Evolutionary conservation across 2,113 vertebrate species (phyloP).

Genomic region (Phyllostomus discolor): DNA sequence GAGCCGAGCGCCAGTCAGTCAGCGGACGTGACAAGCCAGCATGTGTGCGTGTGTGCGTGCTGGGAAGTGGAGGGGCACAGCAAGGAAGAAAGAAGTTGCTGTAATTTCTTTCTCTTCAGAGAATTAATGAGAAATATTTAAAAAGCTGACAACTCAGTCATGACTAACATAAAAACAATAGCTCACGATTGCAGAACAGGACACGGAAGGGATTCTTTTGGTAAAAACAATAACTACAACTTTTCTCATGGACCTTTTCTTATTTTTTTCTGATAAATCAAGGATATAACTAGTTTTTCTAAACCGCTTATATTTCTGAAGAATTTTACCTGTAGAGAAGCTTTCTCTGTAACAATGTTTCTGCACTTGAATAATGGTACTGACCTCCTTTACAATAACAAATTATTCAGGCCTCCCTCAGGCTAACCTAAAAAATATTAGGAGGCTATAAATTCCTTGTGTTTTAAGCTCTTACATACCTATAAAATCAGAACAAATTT

Average conservation of each 20-base stretch:
- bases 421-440: slow-evolving; percentile 36
- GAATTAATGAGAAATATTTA: background rate
- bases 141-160: background rate
- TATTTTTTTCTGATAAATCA: slow-evolving; percentile 9
- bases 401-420: background rate
- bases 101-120: background rate
- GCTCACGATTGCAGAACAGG: background rate
- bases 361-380: background rate
- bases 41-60: background rate
- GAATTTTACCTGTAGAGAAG: background rate
- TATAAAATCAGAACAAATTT: slow-evolving; percentile 47
- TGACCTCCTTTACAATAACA: slow-evolving; percentile 44
- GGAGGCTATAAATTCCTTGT: slow-evolving; percentile 22
- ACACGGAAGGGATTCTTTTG: background rate
- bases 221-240: background rate
- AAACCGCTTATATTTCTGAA: background rate
- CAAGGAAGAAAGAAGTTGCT: background rate
- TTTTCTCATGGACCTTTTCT: background rate
- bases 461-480: slow-evolving; percentile 26
- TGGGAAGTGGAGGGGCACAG: background rate
- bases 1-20: background rate
- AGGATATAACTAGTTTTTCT: background rate
- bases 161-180: background rate
- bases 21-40: background rate
- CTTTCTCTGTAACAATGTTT: slow-evolving; percentile 14